phyloP scores from a whole-genome alignment of 2,113 vertebrate species.

The Toxotes jaculatrix region DNA sequence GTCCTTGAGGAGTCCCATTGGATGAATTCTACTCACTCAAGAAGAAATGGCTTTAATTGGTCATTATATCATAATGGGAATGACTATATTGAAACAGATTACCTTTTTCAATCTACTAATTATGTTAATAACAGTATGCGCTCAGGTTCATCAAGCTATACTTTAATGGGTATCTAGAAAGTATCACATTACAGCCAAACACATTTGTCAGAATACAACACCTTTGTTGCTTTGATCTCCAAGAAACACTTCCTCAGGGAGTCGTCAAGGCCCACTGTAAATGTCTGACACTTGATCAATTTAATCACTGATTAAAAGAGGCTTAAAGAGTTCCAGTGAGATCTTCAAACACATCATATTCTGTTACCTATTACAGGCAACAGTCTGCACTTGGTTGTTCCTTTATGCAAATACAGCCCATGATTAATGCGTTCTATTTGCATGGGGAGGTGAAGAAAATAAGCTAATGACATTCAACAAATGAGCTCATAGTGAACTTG shows the following conservation, averaged over 20 bases:
- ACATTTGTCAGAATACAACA: conserved; percentile 38
- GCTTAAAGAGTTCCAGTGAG: conserved; percentile 26
- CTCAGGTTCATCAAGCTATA: conserved; percentile 37
- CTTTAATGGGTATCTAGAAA: conserved; percentile 41
- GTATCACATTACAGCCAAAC: conserved; percentile 19
- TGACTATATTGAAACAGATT: conserved; percentile 51
- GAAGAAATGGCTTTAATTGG: conserved; percentile 69
- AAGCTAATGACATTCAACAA: conserved; percentile 63
- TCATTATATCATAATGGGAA: conserved; percentile 48
- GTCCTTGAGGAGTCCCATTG: conserved; percentile 51
- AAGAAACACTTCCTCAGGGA: conserved; percentile 33
- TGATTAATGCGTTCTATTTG: conserved; percentile 72
- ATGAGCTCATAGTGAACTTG: conserved; percentile 49
- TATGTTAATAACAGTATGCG: conserved; percentile 46
- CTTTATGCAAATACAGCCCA: conserved; percentile 48
- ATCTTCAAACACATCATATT: conserved; percentile 6
- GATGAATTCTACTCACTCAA: conserved; percentile 57
- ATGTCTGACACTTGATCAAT: conserved; percentile 47
- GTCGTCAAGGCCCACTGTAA: conserved; percentile 6
- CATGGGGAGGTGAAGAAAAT: conserved; percentile 54
- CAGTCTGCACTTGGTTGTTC: conserved; percentile 5
- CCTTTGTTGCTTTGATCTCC: conserved; percentile 44
- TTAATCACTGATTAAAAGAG: conserved; percentile 55
- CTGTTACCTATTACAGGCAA: not conserved
- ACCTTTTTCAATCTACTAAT: conserved; percentile 50